phyloP scores from a whole-genome alignment of 1,140 invertebrate genomes.

The Bombus sibiricus region DNA sequence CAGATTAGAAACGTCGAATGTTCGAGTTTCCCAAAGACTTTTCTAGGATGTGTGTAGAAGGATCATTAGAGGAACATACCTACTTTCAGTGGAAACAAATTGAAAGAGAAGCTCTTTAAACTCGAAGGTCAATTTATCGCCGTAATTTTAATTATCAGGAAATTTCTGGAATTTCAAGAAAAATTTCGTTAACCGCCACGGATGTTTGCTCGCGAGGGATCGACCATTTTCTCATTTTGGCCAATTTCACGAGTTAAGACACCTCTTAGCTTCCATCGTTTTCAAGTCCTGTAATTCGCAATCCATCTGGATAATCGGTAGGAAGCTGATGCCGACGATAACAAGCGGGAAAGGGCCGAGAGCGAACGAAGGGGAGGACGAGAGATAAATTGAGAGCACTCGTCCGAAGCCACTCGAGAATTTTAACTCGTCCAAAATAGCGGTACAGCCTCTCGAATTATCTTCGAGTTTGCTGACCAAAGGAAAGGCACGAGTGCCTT shows the following conservation, averaged over 20 bases:
- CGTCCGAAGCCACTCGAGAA: conserved; percentile 26
- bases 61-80: background rate
- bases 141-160: no score
- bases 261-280: background rate
- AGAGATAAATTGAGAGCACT: conserved; percentile 43
- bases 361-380: background rate
- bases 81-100: background rate
- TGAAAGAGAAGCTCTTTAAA: background rate
- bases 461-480: conserved; percentile 27
- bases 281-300: background rate
- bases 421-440: conserved; percentile 24
- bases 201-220: background rate
- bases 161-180: background rate
- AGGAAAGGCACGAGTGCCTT: background rate
- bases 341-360: background rate
- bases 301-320: background rate
- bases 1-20: background rate
- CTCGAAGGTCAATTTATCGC: background rate
- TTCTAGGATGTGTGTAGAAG: background rate
- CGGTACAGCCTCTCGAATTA: conserved; percentile 13
- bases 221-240: no score
- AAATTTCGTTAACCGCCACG: background rate
- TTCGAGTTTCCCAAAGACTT: background rate
- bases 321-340: conserved; percentile 19
- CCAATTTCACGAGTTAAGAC: background rate